A percentile compares a stretch with the other conserved stretches of the same genome.
Evolutionary conservation across 2,113 vertebrate species (phyloP).

Genomic region (Sinocyclocheilus rhinocerous): DNA sequence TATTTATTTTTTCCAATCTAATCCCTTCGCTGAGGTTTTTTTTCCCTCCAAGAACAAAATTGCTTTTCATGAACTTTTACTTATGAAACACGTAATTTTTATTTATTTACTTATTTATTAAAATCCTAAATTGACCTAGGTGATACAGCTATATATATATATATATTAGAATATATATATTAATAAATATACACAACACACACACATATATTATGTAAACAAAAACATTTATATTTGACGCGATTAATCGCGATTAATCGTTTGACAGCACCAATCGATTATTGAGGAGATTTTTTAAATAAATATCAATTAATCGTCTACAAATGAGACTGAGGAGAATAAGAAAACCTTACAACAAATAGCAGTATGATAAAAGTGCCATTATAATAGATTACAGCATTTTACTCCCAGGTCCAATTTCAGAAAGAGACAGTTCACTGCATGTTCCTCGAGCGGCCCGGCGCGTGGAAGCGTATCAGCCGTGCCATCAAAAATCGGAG

Average conservation of each 20-base stretch:
- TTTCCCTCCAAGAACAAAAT: neutral
- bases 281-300: neutral
- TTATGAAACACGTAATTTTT: neutral
- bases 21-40: conserved; percentile 11
- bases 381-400: neutral
- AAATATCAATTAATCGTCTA: neutral
- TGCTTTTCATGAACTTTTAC: conserved; percentile 18
- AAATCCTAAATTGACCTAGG: neutral
- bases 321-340: neutral
- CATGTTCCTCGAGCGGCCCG: neutral
- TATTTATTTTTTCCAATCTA: conserved; percentile 16
- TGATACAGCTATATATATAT: neutral
- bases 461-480: conserved; percentile 5
- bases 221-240: too few species aligned
- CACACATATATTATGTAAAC: too few species aligned
- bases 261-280: neutral
- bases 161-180: too few species aligned
- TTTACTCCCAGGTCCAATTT: neutral
- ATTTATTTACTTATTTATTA: neutral
- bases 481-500: neutral
- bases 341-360: neutral
- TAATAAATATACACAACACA: too few species aligned
- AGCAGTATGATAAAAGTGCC: neutral
- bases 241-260: too few species aligned
- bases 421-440: conserved; percentile 15